A percentile compares a stretch with the other conserved stretches of the same genome.
These are phyloP conservation scores for Epicampocera succincta DNA, from an alignment of 2,888 invertebrate genomes.

Conservation along the genomic window DNA sequence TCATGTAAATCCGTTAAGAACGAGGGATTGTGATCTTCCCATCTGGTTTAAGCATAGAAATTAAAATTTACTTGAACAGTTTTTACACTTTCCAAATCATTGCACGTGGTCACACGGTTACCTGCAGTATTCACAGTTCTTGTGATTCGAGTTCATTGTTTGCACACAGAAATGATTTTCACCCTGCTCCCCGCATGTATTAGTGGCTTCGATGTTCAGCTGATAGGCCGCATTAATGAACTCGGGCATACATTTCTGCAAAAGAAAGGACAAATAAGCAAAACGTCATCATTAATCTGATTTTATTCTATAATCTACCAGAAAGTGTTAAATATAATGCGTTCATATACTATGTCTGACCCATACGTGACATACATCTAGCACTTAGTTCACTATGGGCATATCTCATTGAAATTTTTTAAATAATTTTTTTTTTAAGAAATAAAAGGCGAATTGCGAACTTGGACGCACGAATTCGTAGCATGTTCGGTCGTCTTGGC, in stretches of 20 bases:
- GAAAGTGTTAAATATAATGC: too few species aligned
- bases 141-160: conserved; percentile 89
- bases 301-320: too few species aligned
- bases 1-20: conserved; percentile 96
- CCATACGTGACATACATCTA: too few species aligned
- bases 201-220: conserved; percentile 94
- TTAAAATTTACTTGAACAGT: not conserved
- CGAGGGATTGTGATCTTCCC: conserved; percentile 86
- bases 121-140: conserved; percentile 91
- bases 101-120: conserved; percentile 72
- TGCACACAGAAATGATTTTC: conserved; percentile 94
- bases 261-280: not conserved
- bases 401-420: too few species aligned
- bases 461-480: too few species aligned
- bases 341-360: too few species aligned
- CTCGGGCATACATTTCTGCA: conserved; percentile 95
- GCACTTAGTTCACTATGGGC: too few species aligned
- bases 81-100: too few species aligned
- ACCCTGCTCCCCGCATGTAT: conserved; percentile 95
- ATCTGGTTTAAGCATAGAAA: conserved; percentile 72
- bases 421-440: too few species aligned
- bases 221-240: conserved; percentile 98
- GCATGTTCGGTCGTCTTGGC: too few species aligned
- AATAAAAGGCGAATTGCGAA: too few species aligned
- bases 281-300: too few species aligned